These are phyloP conservation scores for Onychomys torridus DNA, from an alignment of 2,797 vertebrate species.

Conservation along the genomic window DNA sequence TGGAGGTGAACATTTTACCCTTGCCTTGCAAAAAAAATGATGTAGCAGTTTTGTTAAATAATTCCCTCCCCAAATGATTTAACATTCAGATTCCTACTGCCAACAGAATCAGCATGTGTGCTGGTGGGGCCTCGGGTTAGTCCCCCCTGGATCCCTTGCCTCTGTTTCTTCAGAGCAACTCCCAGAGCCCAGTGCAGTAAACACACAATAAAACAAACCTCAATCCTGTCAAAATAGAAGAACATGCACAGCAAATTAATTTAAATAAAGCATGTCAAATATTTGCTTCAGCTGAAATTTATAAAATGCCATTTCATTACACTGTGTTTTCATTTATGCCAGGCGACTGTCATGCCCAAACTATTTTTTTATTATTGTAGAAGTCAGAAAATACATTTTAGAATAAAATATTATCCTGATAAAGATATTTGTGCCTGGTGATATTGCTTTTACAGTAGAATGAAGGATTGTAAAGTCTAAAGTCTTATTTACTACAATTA, in stretches of 20 bases:
- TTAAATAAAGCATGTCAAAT: conserved; percentile 75
- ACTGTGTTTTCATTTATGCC: conserved; percentile 72
- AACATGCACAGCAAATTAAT: conserved; percentile 66
- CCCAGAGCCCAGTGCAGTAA: not conserved
- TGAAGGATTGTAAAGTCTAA: conserved; percentile 50
- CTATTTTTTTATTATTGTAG: conserved; percentile 64
- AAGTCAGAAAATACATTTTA: conserved; percentile 64
- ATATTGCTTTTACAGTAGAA: conserved; percentile 46
- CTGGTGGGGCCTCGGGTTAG: not conserved
- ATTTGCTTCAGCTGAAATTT: conserved; percentile 75
- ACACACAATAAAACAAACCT: not conserved
- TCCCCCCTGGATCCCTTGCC: not conserved
- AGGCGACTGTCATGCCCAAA: conserved; percentile 43
- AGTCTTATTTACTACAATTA: conserved; percentile 59
- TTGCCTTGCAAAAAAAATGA: not conserved
- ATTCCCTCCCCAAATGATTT: not conserved
- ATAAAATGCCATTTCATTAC: conserved; percentile 70
- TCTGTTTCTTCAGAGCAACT: not conserved
- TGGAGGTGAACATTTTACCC: not conserved
- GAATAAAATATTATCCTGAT: conserved; percentile 47
- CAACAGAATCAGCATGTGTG: not conserved
- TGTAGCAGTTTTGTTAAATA: conserved; percentile 8
- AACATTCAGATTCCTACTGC: not conserved
- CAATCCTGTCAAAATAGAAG: not conserved
- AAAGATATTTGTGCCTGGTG: conserved; percentile 45